These are phyloP conservation scores for Labrus mixtus DNA, from an alignment of 2,113 vertebrate species.

Conservation along the genomic window DNA sequence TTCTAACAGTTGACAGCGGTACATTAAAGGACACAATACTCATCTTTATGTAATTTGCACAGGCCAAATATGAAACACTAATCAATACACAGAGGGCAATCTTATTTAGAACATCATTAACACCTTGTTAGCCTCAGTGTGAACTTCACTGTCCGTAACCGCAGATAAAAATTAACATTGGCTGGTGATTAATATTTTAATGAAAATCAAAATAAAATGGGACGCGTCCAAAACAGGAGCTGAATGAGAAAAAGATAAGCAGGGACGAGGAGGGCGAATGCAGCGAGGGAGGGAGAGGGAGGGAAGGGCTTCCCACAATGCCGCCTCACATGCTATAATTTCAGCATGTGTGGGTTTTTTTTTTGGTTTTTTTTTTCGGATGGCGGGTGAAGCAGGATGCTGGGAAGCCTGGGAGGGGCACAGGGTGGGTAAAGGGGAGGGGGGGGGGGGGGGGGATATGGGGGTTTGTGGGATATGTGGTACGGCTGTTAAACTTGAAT, in stretches of 20 bases:
- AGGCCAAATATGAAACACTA: conserved; percentile 8
- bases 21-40: background rate
- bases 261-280: conserved; percentile 16
- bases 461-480: conserved; percentile 73
- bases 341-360: conserved; percentile 47
- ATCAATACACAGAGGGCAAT: conserved; percentile 15
- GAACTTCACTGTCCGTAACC: conserved; percentile 18
- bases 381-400: conserved; percentile 64
- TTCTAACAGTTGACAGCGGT: background rate
- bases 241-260: conserved; percentile 37
- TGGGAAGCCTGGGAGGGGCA: conserved; percentile 73
- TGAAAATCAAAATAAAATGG: conserved; percentile 28
- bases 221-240: conserved; percentile 15
- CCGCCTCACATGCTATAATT: conserved; percentile 60
- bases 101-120: conserved; percentile 21
- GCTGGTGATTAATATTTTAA: conserved; percentile 29
- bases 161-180: conserved; percentile 39
- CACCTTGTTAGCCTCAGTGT: conserved; percentile 39
- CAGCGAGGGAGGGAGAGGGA: conserved; percentile 30
- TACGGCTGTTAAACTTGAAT: conserved; percentile 55
- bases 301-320: conserved; percentile 53
- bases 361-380: no score
- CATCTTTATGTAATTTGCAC: background rate
- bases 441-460: conserved; percentile 15
- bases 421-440: conserved; percentile 29